phyloP scores from a whole-genome alignment of 2,113 vertebrate species.

The Microcebus murinus region DNA sequence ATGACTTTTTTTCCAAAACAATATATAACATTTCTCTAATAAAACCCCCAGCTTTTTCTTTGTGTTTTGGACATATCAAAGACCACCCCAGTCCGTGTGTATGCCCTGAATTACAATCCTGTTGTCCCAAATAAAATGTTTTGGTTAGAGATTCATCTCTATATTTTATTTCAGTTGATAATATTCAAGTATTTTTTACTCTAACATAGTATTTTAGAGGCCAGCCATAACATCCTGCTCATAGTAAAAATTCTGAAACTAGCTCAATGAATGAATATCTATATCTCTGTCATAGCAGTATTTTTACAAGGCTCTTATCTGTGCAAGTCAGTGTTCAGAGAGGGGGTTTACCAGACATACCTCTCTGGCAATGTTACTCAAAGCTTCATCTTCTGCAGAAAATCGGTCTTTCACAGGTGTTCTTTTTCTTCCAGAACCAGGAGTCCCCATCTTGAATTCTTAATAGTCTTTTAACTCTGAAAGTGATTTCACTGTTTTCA shows the following conservation, averaged over 20 bases:
- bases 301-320: background rate
- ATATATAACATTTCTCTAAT: background rate
- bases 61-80: background rate
- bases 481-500: slow-evolving; percentile 61
- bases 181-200: background rate
- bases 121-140: background rate
- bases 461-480: slow-evolving; percentile 68
- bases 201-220: background rate
- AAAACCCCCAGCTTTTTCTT: background rate
- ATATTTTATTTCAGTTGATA: background rate
- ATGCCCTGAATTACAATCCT: background rate
- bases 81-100: background rate
- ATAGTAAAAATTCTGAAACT: background rate
- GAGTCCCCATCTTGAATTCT: slow-evolving; percentile 93
- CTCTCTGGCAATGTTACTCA: slow-evolving; percentile 97
- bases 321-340: background rate
- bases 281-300: background rate
- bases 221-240: background rate
- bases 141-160: background rate
- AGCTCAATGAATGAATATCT: background rate
- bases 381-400: slow-evolving; percentile 97
- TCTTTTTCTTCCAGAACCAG: slow-evolving; percentile 96
- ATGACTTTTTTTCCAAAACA: background rate
- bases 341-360: slow-evolving; percentile 82
- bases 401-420: slow-evolving; percentile 97